These are phyloP conservation scores for Mactra quadrangularis DNA, from an alignment of 1,140 invertebrate species.

Conservation along the genomic window DNA sequence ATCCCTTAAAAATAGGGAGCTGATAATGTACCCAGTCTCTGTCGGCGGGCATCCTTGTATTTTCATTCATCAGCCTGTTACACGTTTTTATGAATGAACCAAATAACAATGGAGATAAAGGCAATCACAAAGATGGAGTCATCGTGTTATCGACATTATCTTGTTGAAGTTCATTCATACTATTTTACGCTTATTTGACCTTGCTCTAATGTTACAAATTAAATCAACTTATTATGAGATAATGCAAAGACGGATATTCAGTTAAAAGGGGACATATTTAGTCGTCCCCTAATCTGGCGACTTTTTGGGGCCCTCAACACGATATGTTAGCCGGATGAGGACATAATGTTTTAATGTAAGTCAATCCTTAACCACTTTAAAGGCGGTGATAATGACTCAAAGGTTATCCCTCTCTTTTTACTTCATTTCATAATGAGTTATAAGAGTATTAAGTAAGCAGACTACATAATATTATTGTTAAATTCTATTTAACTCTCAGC, in stretches of 20 bases:
- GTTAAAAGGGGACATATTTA: conserved; percentile 10
- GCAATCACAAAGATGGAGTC: not conserved
- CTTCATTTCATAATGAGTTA: too few species aligned
- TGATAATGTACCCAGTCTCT: conserved; percentile 9
- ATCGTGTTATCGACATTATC: conserved; percentile 17
- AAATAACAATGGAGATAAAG: conserved; percentile 20
- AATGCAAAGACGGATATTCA: not conserved
- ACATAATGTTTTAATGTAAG: too few species aligned
- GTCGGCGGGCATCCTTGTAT: conserved; percentile 31
- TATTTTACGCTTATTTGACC: not conserved
- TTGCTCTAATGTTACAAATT: conserved; percentile 21
- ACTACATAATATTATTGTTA: too few species aligned
- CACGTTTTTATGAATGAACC: conserved; percentile 34
- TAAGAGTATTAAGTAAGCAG: too few species aligned
- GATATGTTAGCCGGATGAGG: conserved; percentile 12
- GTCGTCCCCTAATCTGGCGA: conserved; percentile 12
- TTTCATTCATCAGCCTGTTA: not conserved
- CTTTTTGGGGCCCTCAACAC: not conserved
- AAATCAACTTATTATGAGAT: conserved; percentile 19
- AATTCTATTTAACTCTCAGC: too few species aligned
- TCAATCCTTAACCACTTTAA: too few species aligned
- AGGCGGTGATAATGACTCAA: too few species aligned
- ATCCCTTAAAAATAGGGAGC: not conserved
- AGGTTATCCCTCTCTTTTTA: too few species aligned
- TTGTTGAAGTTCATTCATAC: conserved; percentile 13